Base-by-base conservation (phyloP, 2,113 vertebrate genomes). In the Butastur rufipennis region DNA sequence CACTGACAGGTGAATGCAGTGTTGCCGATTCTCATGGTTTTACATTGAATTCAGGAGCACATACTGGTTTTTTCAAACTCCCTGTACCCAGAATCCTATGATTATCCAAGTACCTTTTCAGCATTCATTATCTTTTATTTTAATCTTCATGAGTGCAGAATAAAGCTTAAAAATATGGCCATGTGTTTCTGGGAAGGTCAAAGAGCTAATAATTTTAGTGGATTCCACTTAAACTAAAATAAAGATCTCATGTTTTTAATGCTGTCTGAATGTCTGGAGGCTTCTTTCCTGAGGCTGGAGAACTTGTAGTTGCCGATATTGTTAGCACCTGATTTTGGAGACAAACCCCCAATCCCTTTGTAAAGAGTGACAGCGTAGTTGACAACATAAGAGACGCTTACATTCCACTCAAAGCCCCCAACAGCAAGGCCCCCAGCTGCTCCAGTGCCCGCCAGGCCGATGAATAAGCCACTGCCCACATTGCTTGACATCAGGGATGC, bases 401-500 rank as follows among this genome's bases (percentile, higher is more conserved):
- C 99, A 0, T 99, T 99, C 99, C 99, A 99, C 92, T 99, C 99
- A 23, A 99, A 99, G 93, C 99, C 99, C 3, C 99, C 99, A 3
- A 99, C 99, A 32, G 99, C 99, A 7, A 99, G 94, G 48, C 99
- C 99, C 67, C 99, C 99, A 7, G 99, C 99, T 29, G 99, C 99
- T 77, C 99, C 99, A 20, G 99, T 99, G 72, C 99, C 99, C 0
- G 99, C 99, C 82, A 99, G 97, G 43, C 99, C 99, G 1, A 99
- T 98, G 96, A 99, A 99, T 29, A 99, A 96, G 12, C 99, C 99
- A 22, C 99, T 99, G 97, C 99, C 99, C 95, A 99, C 99, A 3
- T 99, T 99, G 93, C 98, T 99, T 75, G 99, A 99, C 99, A 99
- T 99, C 90, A 99, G 96, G 42, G 99, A 99, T 19, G 99, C 99